Evolutionary conservation across 1,140 invertebrate genomes (phyloP).

Genomic region (Euura saliciscinereae): DNA sequence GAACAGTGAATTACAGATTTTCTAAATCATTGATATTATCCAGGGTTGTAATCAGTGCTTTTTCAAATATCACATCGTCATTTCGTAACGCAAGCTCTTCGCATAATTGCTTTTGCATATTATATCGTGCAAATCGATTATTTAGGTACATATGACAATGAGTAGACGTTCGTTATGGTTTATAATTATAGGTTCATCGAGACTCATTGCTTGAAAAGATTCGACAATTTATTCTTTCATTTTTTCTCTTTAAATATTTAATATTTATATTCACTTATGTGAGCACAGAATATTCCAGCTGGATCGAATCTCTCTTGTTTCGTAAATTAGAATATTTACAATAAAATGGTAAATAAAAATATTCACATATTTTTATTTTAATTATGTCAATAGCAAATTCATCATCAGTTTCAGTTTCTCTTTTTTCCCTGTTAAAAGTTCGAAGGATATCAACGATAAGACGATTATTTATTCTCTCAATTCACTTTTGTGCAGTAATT

Average conservation of each 20-base stretch:
- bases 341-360: too few species aligned
- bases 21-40: too few species aligned
- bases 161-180: not conserved
- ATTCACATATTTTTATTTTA: too few species aligned
- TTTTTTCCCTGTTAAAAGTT: too few species aligned
- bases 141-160: not conserved
- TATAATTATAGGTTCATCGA: too few species aligned
- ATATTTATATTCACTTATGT: slow-evolving; percentile 20
- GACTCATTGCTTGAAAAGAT: not conserved
- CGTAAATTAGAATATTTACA: too few species aligned
- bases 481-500: too few species aligned
- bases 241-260: slow-evolving; percentile 19
- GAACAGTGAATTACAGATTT: too few species aligned
- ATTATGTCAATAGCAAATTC: too few species aligned
- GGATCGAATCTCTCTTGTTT: too few species aligned
- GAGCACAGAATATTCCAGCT: slow-evolving; percentile 18
- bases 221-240: not conserved
- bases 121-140: slow-evolving; percentile 2
- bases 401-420: too few species aligned
- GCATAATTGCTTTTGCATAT: not conserved
- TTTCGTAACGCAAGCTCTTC: not conserved
- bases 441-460: too few species aligned
- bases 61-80: not conserved
- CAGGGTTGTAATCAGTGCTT: not conserved
- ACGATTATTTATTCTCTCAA: not conserved